phyloP scores from a whole-genome alignment of 2,113 vertebrate genomes.

The Prunella himalayana region DNA sequence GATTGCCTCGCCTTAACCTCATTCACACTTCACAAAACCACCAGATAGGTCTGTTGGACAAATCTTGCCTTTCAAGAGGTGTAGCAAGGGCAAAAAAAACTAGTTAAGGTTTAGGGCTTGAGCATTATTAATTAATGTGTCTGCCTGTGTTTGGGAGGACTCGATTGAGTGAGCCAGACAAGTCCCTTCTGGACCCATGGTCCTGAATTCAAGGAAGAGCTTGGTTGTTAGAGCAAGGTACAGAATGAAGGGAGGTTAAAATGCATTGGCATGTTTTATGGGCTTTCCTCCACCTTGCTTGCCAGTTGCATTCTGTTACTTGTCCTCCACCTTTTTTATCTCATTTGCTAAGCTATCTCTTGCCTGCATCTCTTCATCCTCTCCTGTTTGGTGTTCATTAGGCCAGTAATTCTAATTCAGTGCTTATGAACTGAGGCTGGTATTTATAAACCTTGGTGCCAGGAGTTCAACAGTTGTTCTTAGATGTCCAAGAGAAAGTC shows the following conservation, averaged over 20 bases:
- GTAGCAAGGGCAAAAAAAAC: neutral
- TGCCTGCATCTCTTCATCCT: conserved; percentile 10
- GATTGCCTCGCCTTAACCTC: neutral
- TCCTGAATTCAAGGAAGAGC: neutral
- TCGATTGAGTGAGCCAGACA: neutral
- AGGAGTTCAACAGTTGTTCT: neutral
- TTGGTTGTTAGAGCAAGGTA: neutral
- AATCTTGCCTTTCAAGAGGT: neutral
- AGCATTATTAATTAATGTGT: neutral
- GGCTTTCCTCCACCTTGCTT: neutral
- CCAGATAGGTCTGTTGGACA: neutral
- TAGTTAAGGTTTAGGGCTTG: neutral
- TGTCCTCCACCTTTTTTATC: neutral
- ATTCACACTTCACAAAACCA: neutral
- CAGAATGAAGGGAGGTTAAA: neutral
- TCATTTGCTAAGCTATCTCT: neutral
- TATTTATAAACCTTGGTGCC: conserved; percentile 22
- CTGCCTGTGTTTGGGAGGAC: neutral
- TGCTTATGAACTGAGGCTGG: neutral
- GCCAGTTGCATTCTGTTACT: neutral
- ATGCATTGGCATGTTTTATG: neutral
- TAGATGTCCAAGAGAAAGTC: conserved; percentile 5
- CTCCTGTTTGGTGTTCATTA: neutral
- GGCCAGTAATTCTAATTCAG: neutral
- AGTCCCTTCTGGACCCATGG: neutral